phyloP scores from a whole-genome alignment of 2,797 vertebrate species.

The Helicolenus hilgendorfi region DNA sequence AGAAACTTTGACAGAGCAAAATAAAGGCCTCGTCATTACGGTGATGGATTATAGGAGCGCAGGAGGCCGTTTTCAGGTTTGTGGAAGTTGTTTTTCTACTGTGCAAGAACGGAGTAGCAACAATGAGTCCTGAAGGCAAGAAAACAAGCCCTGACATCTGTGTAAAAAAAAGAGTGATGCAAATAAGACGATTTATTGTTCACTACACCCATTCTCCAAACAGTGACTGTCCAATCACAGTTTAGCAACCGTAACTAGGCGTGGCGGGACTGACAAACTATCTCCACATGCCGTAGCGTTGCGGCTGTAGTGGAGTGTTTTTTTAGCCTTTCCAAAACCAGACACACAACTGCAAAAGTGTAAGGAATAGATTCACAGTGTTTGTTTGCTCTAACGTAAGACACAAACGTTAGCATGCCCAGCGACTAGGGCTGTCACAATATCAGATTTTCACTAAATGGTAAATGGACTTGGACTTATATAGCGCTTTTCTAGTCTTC shows the following conservation, averaged over 20 bases:
- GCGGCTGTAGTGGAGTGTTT: background rate
- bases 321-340: background rate
- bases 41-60: slow-evolving; percentile 13
- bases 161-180: background rate
- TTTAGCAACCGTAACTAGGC: background rate
- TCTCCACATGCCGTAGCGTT: background rate
- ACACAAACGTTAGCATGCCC: background rate
- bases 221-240: background rate
- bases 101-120: background rate
- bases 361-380: background rate
- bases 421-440: background rate
- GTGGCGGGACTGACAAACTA: background rate
- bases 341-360: background rate
- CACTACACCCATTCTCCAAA: background rate
- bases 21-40: slow-evolving; percentile 13
- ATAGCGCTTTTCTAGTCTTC: no score
- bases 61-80: slow-evolving; percentile 5
- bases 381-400: background rate
- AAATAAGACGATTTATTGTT: background rate
- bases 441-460: no score
- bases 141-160: slow-evolving; percentile 6
- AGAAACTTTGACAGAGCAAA: slow-evolving; percentile 17
- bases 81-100: slow-evolving; percentile 23
- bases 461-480: no score
- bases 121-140: slow-evolving; percentile 3